Percentiles rank a stretch among this genome's conserved stretches.
Conservation (phyloP, 2,797 vertebrate genomes). For the Sebastes alutus region DNA sequence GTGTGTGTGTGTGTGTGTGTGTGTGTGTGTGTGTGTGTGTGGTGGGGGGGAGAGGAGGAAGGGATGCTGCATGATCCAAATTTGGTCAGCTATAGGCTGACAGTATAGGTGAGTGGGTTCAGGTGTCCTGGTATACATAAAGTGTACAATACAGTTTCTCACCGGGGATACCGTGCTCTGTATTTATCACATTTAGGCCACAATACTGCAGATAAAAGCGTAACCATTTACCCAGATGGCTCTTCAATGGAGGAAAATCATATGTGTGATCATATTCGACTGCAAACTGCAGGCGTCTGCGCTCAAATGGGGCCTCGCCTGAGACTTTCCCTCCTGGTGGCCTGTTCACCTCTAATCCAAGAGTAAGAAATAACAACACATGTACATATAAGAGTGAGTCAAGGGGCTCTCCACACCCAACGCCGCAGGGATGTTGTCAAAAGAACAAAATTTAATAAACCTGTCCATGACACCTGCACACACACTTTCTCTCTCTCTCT, state of each 20-base stretch:
- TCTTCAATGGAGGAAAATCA: slow-evolving; percentile 61
- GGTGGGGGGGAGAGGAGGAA: not conserved
- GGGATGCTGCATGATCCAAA: slow-evolving; percentile 44
- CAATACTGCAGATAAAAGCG: slow-evolving; percentile 64
- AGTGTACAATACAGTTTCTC: slow-evolving; percentile 57
- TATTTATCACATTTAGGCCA: slow-evolving; percentile 68
- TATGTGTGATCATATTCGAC: slow-evolving; percentile 47
- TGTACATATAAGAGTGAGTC: slow-evolving; percentile 57
- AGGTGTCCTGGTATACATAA: slow-evolving; percentile 62
- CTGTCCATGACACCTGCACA: slow-evolving; percentile 70
- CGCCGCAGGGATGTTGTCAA: slow-evolving; percentile 75
- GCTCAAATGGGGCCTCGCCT: slow-evolving; percentile 29
- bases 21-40: not conserved
- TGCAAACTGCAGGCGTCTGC: slow-evolving; percentile 26
- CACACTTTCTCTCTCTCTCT: slow-evolving; percentile 37
- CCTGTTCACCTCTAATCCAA: slow-evolving; percentile 35
- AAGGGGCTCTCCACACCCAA: slow-evolving; percentile 65
- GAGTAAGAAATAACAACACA: slow-evolving; percentile 47
- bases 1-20: slow-evolving; percentile 16
- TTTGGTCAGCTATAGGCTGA: slow-evolving; percentile 39
- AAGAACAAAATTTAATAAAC: slow-evolving; percentile 80
- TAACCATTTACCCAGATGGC: slow-evolving; percentile 64
- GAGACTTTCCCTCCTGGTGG: slow-evolving; percentile 44
- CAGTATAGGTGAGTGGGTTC: slow-evolving; percentile 54
- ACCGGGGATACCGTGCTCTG: slow-evolving; percentile 48